Percentiles rank a stretch among this genome's conserved stretches.
phyloP scores from a whole-genome alignment of 2,113 vertebrate species.

The Xyrauchen texanus region DNA sequence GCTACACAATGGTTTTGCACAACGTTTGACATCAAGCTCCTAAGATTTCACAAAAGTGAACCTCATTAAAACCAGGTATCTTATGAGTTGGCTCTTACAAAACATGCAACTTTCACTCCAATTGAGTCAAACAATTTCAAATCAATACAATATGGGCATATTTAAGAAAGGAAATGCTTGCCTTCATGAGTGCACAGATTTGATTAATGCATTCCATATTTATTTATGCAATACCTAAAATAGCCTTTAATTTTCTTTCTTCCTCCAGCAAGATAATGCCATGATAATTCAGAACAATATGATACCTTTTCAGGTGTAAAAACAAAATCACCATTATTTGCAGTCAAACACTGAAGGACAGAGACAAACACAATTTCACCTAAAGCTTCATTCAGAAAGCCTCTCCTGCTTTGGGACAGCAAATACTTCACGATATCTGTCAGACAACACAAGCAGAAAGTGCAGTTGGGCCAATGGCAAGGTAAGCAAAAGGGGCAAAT shows the following conservation, averaged over 20 bases:
- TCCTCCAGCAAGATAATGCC: conserved; percentile 66
- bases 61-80: too few species aligned
- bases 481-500: not conserved
- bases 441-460: conserved; percentile 20
- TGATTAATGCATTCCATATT: too few species aligned
- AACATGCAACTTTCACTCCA: too few species aligned
- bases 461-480: not conserved
- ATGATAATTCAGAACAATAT: conserved; percentile 5
- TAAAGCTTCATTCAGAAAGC: not conserved
- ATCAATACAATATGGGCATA: too few species aligned
- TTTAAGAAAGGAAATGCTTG: too few species aligned
- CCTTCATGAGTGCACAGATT: too few species aligned
- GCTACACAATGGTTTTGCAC: too few species aligned
- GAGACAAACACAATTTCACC: not conserved
- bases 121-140: too few species aligned
- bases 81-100: too few species aligned
- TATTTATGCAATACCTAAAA: conserved; percentile 62
- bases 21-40: too few species aligned
- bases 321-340: conserved; percentile 8
- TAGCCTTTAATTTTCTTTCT: conserved; percentile 59
- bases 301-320: not conserved
- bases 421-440: conserved; percentile 8
- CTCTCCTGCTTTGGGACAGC: not conserved
- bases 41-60: too few species aligned
- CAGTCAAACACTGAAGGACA: not conserved